phyloP scores from a whole-genome alignment of 2,888 invertebrate species.

The Drosophila neoperkinsi region DNA sequence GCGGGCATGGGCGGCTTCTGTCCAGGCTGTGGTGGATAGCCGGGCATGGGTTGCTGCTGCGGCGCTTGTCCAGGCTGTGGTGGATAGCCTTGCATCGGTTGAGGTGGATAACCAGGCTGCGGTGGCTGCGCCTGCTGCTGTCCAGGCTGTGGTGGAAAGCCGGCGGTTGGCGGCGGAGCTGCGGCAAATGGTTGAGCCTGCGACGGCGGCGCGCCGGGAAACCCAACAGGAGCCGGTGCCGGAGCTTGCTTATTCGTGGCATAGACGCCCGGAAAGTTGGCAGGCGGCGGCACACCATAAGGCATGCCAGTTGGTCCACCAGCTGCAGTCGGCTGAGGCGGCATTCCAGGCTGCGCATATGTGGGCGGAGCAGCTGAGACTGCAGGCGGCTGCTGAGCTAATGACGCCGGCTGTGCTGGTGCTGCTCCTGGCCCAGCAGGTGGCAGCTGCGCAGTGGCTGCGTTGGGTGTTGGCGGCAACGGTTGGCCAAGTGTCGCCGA shows the following conservation, averaged over 20 bases:
- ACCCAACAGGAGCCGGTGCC: conserved; percentile 20
- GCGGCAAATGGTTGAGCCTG: conserved; percentile 45
- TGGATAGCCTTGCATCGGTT: conserved; percentile 63
- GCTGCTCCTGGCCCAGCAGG: conserved; percentile 6
- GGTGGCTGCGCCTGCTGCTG: conserved; percentile 21
- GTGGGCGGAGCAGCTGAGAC: conserved; percentile 20
- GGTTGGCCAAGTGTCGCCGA: conserved; percentile 43
- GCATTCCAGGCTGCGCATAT: conserved; percentile 25
- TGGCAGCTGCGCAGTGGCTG: conserved; percentile 26
- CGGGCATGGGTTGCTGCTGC: conserved; percentile 48
- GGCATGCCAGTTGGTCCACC: conserved; percentile 47
- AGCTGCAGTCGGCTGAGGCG: conserved; percentile 26
- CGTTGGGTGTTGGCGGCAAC: conserved; percentile 29
- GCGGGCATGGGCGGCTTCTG: conserved; percentile 41
- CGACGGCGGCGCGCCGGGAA: conserved; percentile 38
- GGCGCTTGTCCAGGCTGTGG: conserved; percentile 67
- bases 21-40: conserved; percentile 62
- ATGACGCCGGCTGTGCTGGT: conserved; percentile 10
- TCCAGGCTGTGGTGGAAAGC: conserved; percentile 70
- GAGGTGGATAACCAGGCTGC: conserved; percentile 51
- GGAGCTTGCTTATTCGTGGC: conserved; percentile 38
- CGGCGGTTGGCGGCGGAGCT: conserved; percentile 21
- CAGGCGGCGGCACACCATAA: conserved; percentile 53
- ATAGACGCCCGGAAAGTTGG: conserved; percentile 38
- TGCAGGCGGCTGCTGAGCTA: conserved; percentile 13